phyloP scores from a whole-genome alignment of 2,888 invertebrate species.

The Lithodes maja region DNA sequence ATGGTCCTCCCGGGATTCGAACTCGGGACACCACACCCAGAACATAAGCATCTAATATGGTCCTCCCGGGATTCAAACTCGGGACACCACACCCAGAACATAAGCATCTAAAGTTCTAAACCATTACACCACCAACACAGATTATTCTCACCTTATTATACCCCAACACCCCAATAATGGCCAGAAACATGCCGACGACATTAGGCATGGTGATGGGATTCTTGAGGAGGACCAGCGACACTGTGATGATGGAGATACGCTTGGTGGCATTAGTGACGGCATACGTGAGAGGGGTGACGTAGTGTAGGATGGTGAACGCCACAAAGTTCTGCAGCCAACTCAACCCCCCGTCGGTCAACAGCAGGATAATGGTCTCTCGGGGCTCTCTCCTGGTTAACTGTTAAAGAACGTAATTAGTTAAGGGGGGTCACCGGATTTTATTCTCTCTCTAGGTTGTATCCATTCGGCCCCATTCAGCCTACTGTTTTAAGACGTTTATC shows the following conservation, averaged over 20 bases:
- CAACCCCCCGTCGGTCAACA: slow-evolving; percentile 87
- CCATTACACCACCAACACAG: too few species aligned
- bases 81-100: too few species aligned
- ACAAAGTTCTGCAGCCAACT: slow-evolving; percentile 97
- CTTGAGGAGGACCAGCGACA: slow-evolving; percentile 88
- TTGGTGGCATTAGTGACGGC: slow-evolving; percentile 97
- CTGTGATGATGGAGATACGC: slow-evolving; percentile 91
- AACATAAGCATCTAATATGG: too few species aligned
- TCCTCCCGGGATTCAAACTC: too few species aligned
- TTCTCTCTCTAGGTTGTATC: too few species aligned
- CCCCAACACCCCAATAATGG: slow-evolving; percentile 90
- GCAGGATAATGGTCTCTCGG: slow-evolving; percentile 76
- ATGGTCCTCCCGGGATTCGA: too few species aligned
- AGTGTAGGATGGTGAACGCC: slow-evolving; percentile 91
- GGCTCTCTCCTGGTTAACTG: slow-evolving; percentile 61
- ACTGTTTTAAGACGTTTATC: too few species aligned
- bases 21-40: too few species aligned
- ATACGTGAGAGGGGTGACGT: slow-evolving; percentile 94
- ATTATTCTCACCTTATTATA: slow-evolving; percentile 85
- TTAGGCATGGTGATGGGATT: slow-evolving; percentile 94
- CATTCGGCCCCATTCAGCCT: too few species aligned
- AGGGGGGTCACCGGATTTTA: too few species aligned
- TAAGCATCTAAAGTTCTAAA: too few species aligned
- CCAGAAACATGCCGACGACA: slow-evolving; percentile 91
- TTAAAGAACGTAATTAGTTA: too few species aligned